Evolutionary conservation across 2,113 vertebrate species (phyloP), one percentile per base, ranked within the genome.

Genomic region (Edolisoma coerulescens): DNA sequence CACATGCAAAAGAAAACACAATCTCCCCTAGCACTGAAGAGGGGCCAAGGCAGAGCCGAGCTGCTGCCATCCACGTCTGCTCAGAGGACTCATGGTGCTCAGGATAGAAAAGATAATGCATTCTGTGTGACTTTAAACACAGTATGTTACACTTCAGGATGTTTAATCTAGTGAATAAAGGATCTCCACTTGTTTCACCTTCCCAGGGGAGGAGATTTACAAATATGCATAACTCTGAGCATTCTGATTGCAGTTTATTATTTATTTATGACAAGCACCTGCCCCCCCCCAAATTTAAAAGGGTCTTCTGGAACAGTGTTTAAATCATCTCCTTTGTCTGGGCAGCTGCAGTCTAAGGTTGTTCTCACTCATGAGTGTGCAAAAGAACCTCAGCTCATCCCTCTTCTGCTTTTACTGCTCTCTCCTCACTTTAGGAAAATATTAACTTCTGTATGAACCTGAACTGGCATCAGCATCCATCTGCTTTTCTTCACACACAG

Each of bases 141-240:
- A 50, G 8, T 61, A 47, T 19, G 20, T 67, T 85, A 47, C 39
- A 87, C 30, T 71, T 94, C 67, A 77, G 54, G 39, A 49, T n/a
- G 33, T 44, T 95, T 91, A 64, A 79, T 92, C 82, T 91, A 82
- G 59, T 61, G 53, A 45, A 93, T 61, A 93, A 77, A 7, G 65
- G 69, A 75, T 79, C 86, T 82, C 69, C 87, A 49, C 21, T 89
- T 60, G 5, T 84, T 96, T 97, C 80, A 52, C 60, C 52, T 95
- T 94, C 78, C 30, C 21, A 80, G 56, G 69, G 78, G 79, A 91
- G 56, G 61, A 83, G 54, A 77, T 83, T 89, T 95, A 73, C 6
- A 30, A 57, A 73, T 88, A 45, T 80, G 67, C 42, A 59, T 61
- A 93, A 79, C 30, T 82, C 65, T 37, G 80, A 85, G 47, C 27